Base-by-base conservation (phyloP, 2,888 invertebrate species). In the Ypsolopha sequella region DNA sequence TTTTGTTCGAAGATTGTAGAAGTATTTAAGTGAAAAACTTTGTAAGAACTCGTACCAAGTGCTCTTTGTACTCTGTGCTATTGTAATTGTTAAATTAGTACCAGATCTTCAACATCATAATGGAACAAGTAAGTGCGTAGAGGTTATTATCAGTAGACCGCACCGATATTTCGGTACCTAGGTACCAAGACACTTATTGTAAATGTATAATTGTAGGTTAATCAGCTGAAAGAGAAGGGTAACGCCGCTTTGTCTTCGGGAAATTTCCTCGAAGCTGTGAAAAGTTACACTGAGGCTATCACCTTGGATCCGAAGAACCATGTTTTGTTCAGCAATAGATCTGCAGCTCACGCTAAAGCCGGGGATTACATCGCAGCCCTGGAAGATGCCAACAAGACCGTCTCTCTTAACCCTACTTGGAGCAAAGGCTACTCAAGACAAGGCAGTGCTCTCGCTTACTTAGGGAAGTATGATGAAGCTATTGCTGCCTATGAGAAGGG, bases 301-400 rank as follows among this genome's bases (percentile, higher is more conserved):
- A 80, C 86, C 10, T 73, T 96, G 54, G 96, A 97, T 70, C 86
- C 87, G 0, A 89, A 87, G 39, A 97, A 97, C 85, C 95, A 96
- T 87, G 95, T 97, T 68, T 87, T 97, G 33, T 97, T 89, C 67
- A 97, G 96, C 63, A 97, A 97, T 78, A 90, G 97, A 52, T 97
- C 97, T 0, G 97, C 97, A 6, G 97, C 97, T 6, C 92, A 93
- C 67, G 94, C 95, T 1, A 96, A 96, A 80, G 89, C 91, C 46
- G 91, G 89, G 33, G 90, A 93, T 57, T 96, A 92, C 66, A 72
- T 80, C 1, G 88, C 91, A 55, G 95, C 97, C 0, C 77, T 97
- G 35, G 88, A 91, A 57, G 97, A 97, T 87, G 97, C 96, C 0
- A 92, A 96, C 55, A 91, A 92, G 68, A 95, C 95, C 0, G 88